Evolutionary conservation across 2,113 vertebrate species (phyloP).

Genomic region (Actenoides hombroni): DNA sequence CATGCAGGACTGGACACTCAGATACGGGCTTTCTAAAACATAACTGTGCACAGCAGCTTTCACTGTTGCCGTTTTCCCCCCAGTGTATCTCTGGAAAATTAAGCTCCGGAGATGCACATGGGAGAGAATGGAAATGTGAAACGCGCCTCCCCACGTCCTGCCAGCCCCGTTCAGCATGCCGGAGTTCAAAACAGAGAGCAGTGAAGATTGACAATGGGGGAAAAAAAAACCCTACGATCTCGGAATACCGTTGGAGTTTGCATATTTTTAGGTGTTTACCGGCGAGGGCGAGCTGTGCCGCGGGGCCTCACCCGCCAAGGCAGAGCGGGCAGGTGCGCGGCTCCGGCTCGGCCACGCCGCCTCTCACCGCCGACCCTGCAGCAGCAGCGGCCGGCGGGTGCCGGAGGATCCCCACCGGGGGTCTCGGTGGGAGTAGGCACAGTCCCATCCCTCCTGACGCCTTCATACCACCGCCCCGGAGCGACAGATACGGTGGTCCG

Average conservation of each 20-base stretch:
- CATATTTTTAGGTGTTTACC: neutral
- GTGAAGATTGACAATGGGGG: fast-evolving
- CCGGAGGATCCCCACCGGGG: neutral
- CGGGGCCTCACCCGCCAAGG: neutral
- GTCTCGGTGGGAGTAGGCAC: neutral
- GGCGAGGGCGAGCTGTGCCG: neutral
- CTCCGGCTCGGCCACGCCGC: neutral
- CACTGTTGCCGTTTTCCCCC: neutral
- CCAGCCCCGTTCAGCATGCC: neutral
- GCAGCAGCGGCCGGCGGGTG: neutral
- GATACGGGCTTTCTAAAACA: neutral
- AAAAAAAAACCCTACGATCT: no score
- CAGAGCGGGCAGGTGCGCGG: neutral
- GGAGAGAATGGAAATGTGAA: fast-evolving
- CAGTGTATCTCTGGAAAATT: fast-evolving
- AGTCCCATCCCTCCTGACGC: neutral
- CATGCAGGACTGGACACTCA: neutral
- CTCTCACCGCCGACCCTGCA: neutral
- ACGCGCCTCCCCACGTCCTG: neutral
- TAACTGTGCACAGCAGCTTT: neutral
- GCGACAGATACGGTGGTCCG: neutral
- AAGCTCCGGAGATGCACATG: neutral
- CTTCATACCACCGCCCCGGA: neutral
- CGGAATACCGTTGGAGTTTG: fast-evolving
- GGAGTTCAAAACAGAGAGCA: neutral